A percentile compares a stretch with the other conserved stretches of the same genome.
Conservation (phyloP, 1,140 invertebrate species). For the Diplogasteroides magnus region DNA sequence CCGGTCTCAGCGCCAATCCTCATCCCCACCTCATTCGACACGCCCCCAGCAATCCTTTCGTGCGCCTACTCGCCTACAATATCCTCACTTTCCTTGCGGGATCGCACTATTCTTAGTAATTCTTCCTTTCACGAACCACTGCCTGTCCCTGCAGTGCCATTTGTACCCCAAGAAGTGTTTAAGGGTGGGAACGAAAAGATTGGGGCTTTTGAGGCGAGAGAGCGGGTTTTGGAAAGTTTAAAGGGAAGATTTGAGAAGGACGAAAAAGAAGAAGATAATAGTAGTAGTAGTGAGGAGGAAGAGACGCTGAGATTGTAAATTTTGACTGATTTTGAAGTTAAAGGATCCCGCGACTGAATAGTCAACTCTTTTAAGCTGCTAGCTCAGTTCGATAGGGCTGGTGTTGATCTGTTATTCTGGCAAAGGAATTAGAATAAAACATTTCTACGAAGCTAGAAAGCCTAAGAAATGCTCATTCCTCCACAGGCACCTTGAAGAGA, state of each 20-base stretch:
- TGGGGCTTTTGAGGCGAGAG: constrained; percentile 17
- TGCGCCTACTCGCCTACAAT: not conserved
- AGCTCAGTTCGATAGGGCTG: no score
- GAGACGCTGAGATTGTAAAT: not conserved
- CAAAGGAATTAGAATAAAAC: no score
- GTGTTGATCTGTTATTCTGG: no score
- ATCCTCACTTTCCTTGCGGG: not conserved
- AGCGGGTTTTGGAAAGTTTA: constrained; percentile 22
- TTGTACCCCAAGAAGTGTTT: not conserved
- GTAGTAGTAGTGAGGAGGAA: not conserved
- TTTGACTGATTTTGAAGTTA: no score
- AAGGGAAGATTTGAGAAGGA: constrained; percentile 23
- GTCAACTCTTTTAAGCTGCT: no score
- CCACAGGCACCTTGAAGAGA: no score
- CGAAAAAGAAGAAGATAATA: constrained; percentile 1
- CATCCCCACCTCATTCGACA: not conserved
- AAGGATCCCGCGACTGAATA: no score
- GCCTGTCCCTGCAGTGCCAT: not conserved
- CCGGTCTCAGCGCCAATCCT: not conserved
- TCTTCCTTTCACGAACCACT: no score
- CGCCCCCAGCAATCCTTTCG: not conserved
- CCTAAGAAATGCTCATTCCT: no score
- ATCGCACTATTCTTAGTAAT: no score
- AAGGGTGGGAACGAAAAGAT: not conserved
- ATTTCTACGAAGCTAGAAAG: no score